These are phyloP conservation scores for Microplitis mediator DNA, from an alignment of 1,140 invertebrate species.

Conservation along the genomic window DNA sequence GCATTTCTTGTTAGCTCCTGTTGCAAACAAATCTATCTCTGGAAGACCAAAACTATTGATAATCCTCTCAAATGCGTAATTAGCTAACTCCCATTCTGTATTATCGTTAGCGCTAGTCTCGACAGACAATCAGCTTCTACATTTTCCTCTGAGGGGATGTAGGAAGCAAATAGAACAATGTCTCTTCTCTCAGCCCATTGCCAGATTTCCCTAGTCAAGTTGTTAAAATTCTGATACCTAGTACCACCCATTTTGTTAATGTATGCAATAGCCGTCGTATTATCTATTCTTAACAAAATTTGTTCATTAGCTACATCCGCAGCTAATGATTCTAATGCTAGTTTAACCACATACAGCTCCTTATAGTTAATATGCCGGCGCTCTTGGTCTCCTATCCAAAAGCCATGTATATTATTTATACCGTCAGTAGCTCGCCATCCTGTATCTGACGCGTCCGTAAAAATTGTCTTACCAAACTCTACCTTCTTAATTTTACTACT, in stretches of 20 bases:
- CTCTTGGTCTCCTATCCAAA: neutral
- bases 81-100: neutral
- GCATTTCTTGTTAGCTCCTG: neutral
- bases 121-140: neutral
- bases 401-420: neutral
- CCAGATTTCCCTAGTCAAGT: neutral
- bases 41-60: neutral
- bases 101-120: neutral
- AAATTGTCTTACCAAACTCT: neutral
- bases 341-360: neutral
- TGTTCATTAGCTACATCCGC: neutral
- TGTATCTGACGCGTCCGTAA: neutral
- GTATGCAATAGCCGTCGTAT: neutral
- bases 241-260: neutral
- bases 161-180: neutral
- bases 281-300: neutral
- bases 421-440: neutral
- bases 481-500: constrained; percentile 5
- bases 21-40: neutral
- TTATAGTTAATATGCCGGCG: neutral
- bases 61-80: neutral
- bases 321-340: neutral
- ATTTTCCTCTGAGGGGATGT: neutral
- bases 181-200: neutral
- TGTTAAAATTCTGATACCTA: neutral